Evolutionary conservation across 2,797 vertebrate genomes (phyloP).

Genomic region (Epinephelus awoara): DNA sequence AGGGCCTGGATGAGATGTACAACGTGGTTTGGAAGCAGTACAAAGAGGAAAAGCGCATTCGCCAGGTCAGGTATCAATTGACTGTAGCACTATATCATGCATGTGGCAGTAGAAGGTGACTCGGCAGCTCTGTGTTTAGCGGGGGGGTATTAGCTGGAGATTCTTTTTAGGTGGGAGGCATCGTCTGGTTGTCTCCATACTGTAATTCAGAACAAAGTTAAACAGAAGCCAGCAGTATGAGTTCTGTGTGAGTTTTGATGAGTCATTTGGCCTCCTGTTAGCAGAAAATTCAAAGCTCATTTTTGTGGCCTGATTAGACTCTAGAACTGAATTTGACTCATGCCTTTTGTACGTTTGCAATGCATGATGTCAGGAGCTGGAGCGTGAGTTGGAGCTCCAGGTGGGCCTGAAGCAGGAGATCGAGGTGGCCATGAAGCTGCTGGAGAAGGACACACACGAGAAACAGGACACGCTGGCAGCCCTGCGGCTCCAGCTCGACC

Average conservation of each 20-base stretch:
- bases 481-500: slow-evolving; percentile 94
- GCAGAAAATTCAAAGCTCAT: background rate
- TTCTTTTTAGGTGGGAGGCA: background rate
- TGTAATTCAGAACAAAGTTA: background rate
- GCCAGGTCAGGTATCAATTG: slow-evolving; percentile 86
- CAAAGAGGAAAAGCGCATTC: slow-evolving; percentile 94
- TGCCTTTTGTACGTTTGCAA: slow-evolving; percentile 13
- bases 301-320: background rate
- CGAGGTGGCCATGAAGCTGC: slow-evolving; percentile 97
- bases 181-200: background rate
- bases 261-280: background rate
- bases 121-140: background rate
- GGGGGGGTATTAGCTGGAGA: background rate
- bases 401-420: slow-evolving; percentile 96
- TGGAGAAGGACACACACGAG: slow-evolving; percentile 98
- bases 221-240: background rate
- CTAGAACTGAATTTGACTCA: slow-evolving; percentile 15
- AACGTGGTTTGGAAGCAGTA: slow-evolving; percentile 96
- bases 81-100: background rate
- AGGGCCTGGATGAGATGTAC: slow-evolving; percentile 98
- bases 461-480: slow-evolving; percentile 95
- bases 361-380: slow-evolving; percentile 88
- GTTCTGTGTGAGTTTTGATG: background rate
- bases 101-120: background rate
- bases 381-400: slow-evolving; percentile 95